Percentiles rank a stretch among this genome's conserved stretches.
phyloP scores from a whole-genome alignment of 2,113 vertebrate species.

The Helogale parvula region DNA sequence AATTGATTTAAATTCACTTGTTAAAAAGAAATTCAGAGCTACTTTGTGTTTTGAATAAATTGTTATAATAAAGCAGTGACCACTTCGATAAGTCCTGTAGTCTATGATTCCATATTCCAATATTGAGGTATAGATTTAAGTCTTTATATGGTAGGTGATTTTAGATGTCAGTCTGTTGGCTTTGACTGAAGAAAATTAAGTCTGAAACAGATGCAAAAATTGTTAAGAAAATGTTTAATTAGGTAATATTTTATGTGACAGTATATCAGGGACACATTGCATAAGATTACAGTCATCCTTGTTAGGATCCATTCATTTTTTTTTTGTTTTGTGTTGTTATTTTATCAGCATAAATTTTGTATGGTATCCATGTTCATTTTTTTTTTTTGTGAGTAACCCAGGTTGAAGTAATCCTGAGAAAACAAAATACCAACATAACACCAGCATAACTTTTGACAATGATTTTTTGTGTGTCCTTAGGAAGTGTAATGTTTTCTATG shows the following conservation, averaged over 20 bases:
- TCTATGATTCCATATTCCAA: neutral
- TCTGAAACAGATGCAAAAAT: neutral
- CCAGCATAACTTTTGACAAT: neutral
- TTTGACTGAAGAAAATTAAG: neutral
- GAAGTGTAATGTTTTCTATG: neutral
- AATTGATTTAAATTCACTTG: slow-evolving; percentile 18
- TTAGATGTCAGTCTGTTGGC: neutral
- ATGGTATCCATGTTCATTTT: neutral
- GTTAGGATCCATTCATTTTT: neutral
- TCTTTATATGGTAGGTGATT: neutral
- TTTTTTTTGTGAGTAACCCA: neutral
- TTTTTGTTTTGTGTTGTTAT: neutral
- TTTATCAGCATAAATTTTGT: neutral
- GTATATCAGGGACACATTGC: neutral
- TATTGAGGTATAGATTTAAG: neutral
- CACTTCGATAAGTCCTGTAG: neutral
- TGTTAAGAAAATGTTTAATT: slow-evolving; percentile 4
- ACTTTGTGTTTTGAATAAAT: neutral
- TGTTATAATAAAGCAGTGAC: neutral
- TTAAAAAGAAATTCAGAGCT: slow-evolving; percentile 1
- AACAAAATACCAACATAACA: neutral
- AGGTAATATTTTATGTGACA: neutral
- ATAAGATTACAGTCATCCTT: neutral
- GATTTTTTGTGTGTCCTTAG: neutral
- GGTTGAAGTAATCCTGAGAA: neutral